Evolutionary conservation across 2,888 invertebrate genomes (phyloP).

Genomic region (Dicyrtoma fusca): DNA sequence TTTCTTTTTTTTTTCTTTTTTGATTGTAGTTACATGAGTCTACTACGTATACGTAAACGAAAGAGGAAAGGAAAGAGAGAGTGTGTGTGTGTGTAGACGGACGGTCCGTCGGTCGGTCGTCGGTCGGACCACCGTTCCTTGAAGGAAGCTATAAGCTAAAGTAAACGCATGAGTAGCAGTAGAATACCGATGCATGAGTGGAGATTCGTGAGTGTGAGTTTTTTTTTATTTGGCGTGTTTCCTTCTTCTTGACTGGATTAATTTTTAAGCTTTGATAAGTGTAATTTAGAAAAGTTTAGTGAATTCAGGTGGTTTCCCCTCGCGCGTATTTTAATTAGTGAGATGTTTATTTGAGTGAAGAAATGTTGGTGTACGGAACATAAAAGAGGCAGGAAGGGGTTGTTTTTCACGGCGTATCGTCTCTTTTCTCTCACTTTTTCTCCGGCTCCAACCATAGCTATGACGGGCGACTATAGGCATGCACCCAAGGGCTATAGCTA

Average conservation of each 20-base stretch:
- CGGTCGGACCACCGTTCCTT: too few relatives aligned
- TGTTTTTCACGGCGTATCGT: constrained; percentile 26
- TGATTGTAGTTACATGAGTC: too few relatives aligned
- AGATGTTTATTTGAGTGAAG: constrained; percentile 36
- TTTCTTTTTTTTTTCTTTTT: too few relatives aligned
- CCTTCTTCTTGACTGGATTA: constrained; percentile 8
- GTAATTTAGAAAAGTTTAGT: constrained; percentile 36
- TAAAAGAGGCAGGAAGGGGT: constrained; percentile 47
- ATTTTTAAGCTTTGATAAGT: constrained; percentile 38
- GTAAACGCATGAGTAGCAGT: too few relatives aligned
- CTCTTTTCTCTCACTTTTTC: background rate
- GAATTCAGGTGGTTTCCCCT: constrained; percentile 31
- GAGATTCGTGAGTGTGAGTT: background rate
- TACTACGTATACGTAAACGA: too few relatives aligned
- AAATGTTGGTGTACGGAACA: constrained; percentile 45
- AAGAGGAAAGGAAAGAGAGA: too few relatives aligned
- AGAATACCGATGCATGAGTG: too few relatives aligned
- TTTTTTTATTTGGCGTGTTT: constrained; percentile 14
- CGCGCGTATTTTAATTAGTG: constrained; percentile 38
- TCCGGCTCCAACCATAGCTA: background rate
- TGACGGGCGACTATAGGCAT: background rate
- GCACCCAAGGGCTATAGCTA: too few relatives aligned
- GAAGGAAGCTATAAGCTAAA: too few relatives aligned
- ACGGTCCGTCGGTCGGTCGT: background rate
- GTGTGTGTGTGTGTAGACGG: too few relatives aligned